Evolutionary conservation across 2,113 vertebrate genomes (phyloP), one percentile per base, ranked within the genome.

Genomic region (Nothocercus julius): DNA sequence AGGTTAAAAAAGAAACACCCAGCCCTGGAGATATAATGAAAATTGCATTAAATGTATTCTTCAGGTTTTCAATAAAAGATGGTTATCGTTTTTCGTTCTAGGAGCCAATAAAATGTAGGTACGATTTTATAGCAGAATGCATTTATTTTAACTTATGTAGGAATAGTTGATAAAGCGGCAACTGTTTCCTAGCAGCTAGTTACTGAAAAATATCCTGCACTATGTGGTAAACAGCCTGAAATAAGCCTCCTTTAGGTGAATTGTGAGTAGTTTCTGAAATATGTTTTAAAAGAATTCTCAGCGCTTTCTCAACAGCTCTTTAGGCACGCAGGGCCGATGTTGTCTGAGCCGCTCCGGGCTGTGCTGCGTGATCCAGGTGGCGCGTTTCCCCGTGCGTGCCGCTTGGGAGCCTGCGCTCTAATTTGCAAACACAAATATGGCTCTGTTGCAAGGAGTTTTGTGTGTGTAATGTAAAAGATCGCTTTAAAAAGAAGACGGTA

Each of bases 311-410:
- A 85, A 32, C n/a, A 67, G 28, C n/a, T 81, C 44, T 77, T 22
- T 34, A 69, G 63, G 32, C n/a, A 32, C 2, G 3, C 24, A 68
- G 22, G 20, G 13, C 10, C 4, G 22, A 9, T 28, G 67, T 85
- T 75, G 80, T 74, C 24, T 63, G 54, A 77, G 11, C 10, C 19
- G 63, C 18, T 34, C 12, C 45, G 70, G 13, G 30, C 81, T 87
- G 34, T 72, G 58, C 36, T 19, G 17, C 67, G 10, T 11, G 4
- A 54, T 88, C 89, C 30, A 45, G 21, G 36, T 77, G 73, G 28
- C 25, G 22, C 1, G 0, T 77, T 68, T 42, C 54, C 20, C 27
- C 49, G 8, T 1, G 1, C 0, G 0, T 40, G 13, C 58, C 28
- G 32, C 11, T n/a, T 0, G 0, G 54, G 42, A 89, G 30, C 54